Evolutionary conservation across 1,140 invertebrate species (phyloP).

Genomic region (Bombus difficillimus): DNA sequence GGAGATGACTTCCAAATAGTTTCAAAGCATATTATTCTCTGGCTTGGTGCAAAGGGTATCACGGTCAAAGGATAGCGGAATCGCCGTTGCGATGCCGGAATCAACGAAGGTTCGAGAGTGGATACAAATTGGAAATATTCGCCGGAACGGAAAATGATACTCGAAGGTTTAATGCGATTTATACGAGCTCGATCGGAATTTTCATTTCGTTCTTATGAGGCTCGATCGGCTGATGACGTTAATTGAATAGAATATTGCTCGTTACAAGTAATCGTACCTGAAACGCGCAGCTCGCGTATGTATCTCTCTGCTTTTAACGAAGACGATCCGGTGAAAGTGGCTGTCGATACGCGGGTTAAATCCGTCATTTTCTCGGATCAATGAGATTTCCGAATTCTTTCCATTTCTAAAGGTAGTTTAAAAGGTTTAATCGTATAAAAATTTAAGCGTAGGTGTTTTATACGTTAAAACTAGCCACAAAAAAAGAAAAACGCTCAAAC

Average conservation of each 20-base stretch:
- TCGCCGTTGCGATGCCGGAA: constrained; percentile 28
- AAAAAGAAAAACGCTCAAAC: no score
- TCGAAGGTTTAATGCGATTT: constrained; percentile 59
- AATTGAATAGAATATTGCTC: constrained; percentile 59
- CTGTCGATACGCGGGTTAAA: neutral
- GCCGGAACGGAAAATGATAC: constrained; percentile 46
- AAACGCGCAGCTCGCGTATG: no score
- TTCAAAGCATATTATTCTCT: constrained; percentile 57
- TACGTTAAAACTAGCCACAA: no score
- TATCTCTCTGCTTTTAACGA: neutral
- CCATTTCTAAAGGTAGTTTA: no score
- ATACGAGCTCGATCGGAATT: constrained; percentile 51
- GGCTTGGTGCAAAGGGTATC: constrained; percentile 34
- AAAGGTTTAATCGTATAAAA: no score
- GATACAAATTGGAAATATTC: constrained; percentile 61
- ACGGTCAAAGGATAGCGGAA: constrained; percentile 54
- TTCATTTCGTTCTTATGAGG: constrained; percentile 56
- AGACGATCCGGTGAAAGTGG: constrained; percentile 6
- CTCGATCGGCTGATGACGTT: constrained; percentile 49
- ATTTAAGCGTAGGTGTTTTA: no score
- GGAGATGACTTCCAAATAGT: constrained; percentile 43
- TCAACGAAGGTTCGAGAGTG: constrained; percentile 45
- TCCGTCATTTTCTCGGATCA: neutral
- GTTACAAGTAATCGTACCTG: constrained; percentile 12
- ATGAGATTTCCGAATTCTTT: neutral